Evolutionary conservation across 2,888 invertebrate species (phyloP).

Genomic region (Incurvaria masculella): DNA sequence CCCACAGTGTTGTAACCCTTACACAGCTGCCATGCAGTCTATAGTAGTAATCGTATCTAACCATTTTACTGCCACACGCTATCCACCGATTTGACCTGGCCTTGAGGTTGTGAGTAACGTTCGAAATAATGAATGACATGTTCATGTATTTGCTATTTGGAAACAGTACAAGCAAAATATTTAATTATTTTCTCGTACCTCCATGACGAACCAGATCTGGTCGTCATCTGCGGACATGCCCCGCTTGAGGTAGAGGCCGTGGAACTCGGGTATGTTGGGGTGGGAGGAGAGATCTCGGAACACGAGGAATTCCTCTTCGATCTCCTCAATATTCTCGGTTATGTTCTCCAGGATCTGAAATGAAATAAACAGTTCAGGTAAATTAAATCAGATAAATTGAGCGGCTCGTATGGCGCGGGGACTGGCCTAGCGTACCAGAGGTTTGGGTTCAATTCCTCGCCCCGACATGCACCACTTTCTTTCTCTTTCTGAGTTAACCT

Average conservation of each 20-base stretch:
- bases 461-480: no score
- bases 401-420: no score
- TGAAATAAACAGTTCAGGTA: no score
- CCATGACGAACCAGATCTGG: slow-evolving; percentile 83
- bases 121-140: neutral
- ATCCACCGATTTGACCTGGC: no score
- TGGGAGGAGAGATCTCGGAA: slow-evolving; percentile 70
- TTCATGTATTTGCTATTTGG: neutral
- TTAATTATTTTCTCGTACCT: slow-evolving; percentile 49
- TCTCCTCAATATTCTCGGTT: slow-evolving; percentile 77
- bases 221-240: slow-evolving; percentile 64
- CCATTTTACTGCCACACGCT: no score
- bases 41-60: no score
- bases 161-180: slow-evolving; percentile 3
- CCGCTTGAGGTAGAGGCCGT: slow-evolving; percentile 68
- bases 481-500: no score
- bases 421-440: no score
- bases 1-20: no score
- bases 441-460: no score
- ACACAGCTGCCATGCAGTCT: no score
- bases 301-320: slow-evolving; percentile 76
- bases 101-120: neutral
- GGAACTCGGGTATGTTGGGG: slow-evolving; percentile 72
- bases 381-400: no score
- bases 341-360: slow-evolving; percentile 76